phyloP scores from a whole-genome alignment of 2,888 invertebrate species.

The Drosophila eohydei region DNA sequence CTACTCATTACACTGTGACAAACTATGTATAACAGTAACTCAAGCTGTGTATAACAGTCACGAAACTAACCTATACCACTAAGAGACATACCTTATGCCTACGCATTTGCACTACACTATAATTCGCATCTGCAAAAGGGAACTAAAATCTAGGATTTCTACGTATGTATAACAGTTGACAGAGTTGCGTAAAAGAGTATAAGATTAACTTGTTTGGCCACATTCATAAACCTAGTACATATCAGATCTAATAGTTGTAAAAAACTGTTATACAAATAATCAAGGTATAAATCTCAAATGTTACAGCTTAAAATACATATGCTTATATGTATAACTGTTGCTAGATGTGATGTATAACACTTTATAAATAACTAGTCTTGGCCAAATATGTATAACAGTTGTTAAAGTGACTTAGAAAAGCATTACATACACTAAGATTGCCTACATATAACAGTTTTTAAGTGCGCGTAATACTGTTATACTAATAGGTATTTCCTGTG shows the following conservation, averaged over 20 bases:
- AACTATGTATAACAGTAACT: too few species aligned
- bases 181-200: background rate
- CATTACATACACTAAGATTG: background rate
- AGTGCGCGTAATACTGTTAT: background rate
- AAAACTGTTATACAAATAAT: background rate
- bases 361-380: too few species aligned
- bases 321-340: background rate
- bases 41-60: too few species aligned
- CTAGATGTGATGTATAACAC: too few species aligned
- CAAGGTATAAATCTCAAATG: background rate
- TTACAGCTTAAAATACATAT: background rate
- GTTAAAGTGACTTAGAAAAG: background rate
- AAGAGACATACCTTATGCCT: too few species aligned
- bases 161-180: background rate
- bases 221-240: too few species aligned
- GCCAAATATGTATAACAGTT: background rate
- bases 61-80: too few species aligned
- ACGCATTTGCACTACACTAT: too few species aligned
- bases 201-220: background rate
- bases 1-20: too few species aligned
- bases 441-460: background rate
- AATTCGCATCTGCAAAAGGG: too few species aligned
- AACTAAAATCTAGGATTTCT: too few species aligned
- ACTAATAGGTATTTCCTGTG: background rate
- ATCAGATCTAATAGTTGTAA: background rate